Conservation (phyloP, 2,113 vertebrate species). For the Rhabdomys dilectus region DNA sequence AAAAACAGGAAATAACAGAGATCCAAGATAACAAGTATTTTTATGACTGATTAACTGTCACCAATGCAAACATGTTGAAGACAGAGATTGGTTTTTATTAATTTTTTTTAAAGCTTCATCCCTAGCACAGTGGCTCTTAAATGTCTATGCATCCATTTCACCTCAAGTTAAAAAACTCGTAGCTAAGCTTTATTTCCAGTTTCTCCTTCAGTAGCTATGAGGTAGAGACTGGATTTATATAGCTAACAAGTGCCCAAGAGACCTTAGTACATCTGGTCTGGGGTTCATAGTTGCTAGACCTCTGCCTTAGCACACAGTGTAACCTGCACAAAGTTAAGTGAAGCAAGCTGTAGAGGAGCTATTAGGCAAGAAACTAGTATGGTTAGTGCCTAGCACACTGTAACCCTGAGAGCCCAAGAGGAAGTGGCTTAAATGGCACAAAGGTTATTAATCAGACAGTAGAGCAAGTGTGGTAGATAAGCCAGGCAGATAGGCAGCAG, state of each 20-base stretch:
- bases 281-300: background rate
- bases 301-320: background rate
- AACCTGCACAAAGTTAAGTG: background rate
- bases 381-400: background rate
- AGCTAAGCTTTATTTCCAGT: background rate
- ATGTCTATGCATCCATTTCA: background rate
- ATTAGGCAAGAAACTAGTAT: background rate
- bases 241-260: background rate
- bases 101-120: background rate
- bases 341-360: background rate
- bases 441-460: background rate
- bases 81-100: background rate
- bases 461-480: background rate
- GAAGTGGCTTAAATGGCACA: background rate
- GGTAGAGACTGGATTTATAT: background rate
- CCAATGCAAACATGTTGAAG: background rate
- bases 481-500: background rate
- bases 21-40: conserved; percentile 33
- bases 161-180: background rate
- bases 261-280: background rate
- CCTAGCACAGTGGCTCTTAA: background rate
- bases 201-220: background rate
- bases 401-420: conserved; percentile 10
- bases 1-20: conserved; percentile 46
- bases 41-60: background rate